Conservation (phyloP, 2,797 vertebrate species). For the Anas bernieri region DNA sequence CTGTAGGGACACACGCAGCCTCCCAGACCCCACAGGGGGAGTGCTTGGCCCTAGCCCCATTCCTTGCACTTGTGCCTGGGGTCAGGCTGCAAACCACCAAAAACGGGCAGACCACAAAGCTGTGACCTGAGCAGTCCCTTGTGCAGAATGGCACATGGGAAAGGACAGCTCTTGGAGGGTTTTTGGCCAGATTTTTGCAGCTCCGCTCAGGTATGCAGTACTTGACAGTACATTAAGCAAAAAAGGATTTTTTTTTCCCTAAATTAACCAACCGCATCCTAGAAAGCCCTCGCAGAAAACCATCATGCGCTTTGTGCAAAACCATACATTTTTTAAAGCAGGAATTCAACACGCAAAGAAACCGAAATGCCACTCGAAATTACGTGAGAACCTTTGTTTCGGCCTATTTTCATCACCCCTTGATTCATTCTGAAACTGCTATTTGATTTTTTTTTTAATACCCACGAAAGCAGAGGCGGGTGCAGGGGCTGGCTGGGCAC, state of each 20-base stretch:
- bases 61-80: neutral
- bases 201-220: neutral
- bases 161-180: fast-evolving
- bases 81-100: neutral
- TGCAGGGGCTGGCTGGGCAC: neutral
- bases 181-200: neutral
- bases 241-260: neutral
- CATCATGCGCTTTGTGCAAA: neutral
- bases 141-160: neutral
- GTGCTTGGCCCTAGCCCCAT: no score
- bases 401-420: slow-evolving; percentile 39
- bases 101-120: neutral
- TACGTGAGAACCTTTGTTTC: slow-evolving; percentile 9
- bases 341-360: slow-evolving; percentile 21
- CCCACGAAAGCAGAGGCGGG: neutral
- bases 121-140: neutral
- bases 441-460: neutral
- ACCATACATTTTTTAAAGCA: neutral
- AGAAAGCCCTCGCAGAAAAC: neutral
- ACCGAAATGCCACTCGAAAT: slow-evolving; percentile 16
- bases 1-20: neutral
- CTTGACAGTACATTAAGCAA: neutral
- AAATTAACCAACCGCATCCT: neutral
- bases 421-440: slow-evolving; percentile 56
- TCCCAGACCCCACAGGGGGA: neutral